A percentile compares a stretch with the other conserved stretches of the same genome.
phyloP scores from a whole-genome alignment of 2,888 invertebrate genomes.

The Cantharis flavilabris region DNA sequence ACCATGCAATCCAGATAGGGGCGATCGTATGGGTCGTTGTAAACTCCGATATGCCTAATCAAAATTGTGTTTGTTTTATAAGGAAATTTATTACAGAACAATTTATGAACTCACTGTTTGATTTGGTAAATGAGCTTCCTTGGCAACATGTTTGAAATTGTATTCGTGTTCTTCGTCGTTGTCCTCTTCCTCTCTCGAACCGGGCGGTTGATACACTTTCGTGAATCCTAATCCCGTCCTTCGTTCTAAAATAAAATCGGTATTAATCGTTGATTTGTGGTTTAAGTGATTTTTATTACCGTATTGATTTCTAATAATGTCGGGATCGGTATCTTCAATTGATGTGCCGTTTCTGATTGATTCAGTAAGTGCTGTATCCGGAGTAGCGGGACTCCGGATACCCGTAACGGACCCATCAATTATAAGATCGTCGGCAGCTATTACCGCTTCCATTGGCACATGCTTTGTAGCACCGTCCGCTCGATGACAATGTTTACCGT shows the following conservation, averaged over 20 bases:
- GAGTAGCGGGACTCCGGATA: constrained; percentile 52
- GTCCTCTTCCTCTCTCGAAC: constrained; percentile 57
- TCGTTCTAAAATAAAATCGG: constrained; percentile 52
- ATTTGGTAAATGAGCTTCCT: constrained; percentile 53
- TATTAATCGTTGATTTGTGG: not conserved
- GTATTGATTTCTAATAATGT: constrained; percentile 86
- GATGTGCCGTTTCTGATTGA: constrained; percentile 59
- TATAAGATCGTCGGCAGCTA: constrained; percentile 52
- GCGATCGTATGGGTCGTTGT: constrained; percentile 46
- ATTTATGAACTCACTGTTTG: constrained; percentile 48
- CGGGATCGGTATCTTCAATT: constrained; percentile 78
- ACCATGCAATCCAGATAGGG: constrained; percentile 56
- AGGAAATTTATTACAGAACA: not conserved
- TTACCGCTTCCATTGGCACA: constrained; percentile 55
- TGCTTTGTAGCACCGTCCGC: constrained; percentile 45
- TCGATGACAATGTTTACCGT: constrained; percentile 48
- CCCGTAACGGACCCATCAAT: constrained; percentile 52
- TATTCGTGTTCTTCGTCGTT: constrained; percentile 54
- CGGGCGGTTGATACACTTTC: constrained; percentile 62
- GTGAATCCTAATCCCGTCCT: constrained; percentile 59
- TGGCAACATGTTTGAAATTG: constrained; percentile 55
- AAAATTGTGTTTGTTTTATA: constrained; percentile 15
- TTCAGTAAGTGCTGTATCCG: constrained; percentile 52
- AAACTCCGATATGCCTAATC: constrained; percentile 81
- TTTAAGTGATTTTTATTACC: constrained; percentile 59